Percentiles rank a stretch among this genome's conserved stretches.
These are phyloP conservation scores for Nibea albiflora DNA, from an alignment of 2,113 vertebrate genomes.

Conservation along the genomic window DNA sequence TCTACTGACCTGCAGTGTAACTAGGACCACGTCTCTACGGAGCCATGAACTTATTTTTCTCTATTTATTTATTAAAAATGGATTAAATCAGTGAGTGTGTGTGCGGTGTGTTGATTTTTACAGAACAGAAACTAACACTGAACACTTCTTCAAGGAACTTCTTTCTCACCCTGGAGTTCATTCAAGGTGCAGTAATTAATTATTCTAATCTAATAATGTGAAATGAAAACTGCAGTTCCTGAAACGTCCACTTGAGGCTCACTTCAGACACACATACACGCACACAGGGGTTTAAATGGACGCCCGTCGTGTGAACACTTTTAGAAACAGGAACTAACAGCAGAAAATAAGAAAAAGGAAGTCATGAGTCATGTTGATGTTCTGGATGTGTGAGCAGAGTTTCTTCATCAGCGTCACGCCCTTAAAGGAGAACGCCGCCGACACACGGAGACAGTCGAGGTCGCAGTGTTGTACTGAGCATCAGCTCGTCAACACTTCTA, in stretches of 20 bases:
- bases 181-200: too few relatives aligned
- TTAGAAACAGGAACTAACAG: constrained; percentile 55
- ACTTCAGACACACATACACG: neutral
- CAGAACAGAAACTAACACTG: too few relatives aligned
- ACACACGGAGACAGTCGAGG: neutral
- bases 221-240: too few relatives aligned
- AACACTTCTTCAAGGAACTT: too few relatives aligned
- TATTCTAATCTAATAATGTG: too few relatives aligned
- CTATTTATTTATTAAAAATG: constrained; percentile 86
- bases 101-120: constrained; percentile 41
- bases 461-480: too few relatives aligned
- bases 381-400: constrained; percentile 1
- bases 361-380: constrained; percentile 31
- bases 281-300: constrained; percentile 29
- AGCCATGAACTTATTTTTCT: constrained; percentile 85
- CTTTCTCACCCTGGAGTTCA: too few relatives aligned
- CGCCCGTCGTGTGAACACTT: constrained; percentile 2
- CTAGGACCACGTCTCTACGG: constrained; percentile 73
- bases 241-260: too few relatives aligned
- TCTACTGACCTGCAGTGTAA: constrained; percentile 77
- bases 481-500: too few relatives aligned
- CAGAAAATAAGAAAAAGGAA: constrained; percentile 38
- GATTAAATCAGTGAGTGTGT: constrained; percentile 50
- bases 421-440: neutral
- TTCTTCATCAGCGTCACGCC: constrained; percentile 13